Conservation (phyloP, 2,113 vertebrate genomes). For the Elachura formosa region DNA sequence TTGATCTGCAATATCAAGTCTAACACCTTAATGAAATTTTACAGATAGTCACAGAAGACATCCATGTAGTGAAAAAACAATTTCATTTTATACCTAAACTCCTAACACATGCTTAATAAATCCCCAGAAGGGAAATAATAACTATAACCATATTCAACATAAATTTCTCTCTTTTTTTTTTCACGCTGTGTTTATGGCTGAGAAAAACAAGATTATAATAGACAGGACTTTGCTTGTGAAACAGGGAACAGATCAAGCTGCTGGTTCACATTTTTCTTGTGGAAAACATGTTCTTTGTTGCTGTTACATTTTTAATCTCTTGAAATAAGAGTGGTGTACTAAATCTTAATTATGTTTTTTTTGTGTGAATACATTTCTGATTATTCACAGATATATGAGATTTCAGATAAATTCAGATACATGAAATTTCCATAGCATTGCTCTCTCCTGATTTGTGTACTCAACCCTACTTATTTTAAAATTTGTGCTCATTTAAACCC, state of each 20-base stretch:
- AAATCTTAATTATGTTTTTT: background rate
- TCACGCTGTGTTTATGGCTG: constrained; percentile 25
- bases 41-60: constrained; percentile 65
- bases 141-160: constrained; percentile 64
- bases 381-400: background rate
- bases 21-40: constrained; percentile 72
- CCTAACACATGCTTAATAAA: constrained; percentile 66
- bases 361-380: background rate
- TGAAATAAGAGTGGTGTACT: background rate
- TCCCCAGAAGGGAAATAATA: constrained; percentile 59
- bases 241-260: background rate
- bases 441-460: background rate
- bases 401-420: background rate
- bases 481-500: background rate
- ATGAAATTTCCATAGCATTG: background rate
- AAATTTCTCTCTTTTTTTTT: background rate
- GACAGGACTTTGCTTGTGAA: background rate
- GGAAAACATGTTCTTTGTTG: background rate
- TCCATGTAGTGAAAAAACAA: constrained; percentile 48
- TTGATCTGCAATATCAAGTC: constrained; percentile 71
- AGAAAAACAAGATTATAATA: constrained; percentile 45
- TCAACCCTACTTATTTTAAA: background rate
- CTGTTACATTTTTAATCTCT: background rate
- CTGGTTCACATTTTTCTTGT: background rate
- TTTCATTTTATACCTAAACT: constrained; percentile 62